A percentile compares a stretch with the other conserved stretches of the same genome.
Evolutionary conservation across 2,888 invertebrate genomes (phyloP).

Genomic region (Ceramica pisi): DNA sequence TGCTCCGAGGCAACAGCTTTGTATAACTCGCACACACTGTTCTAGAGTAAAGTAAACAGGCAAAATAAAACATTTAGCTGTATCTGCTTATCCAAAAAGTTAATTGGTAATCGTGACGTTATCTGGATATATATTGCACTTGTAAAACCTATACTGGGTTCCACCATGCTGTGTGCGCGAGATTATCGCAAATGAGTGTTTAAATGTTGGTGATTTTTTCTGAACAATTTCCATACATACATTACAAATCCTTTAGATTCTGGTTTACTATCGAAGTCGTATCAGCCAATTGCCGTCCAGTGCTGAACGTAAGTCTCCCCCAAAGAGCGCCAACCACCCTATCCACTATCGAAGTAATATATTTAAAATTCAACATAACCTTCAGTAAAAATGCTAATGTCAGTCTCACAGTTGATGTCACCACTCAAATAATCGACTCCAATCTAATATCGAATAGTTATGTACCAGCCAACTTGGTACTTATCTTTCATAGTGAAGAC

Average conservation of each 20-base stretch:
- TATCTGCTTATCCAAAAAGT: neutral
- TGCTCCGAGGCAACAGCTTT: neutral
- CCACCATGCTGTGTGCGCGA: constrained; percentile 1
- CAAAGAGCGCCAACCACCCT: too few species aligned
- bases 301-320: too few species aligned
- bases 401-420: neutral
- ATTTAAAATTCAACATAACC: neutral
- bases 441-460: neutral
- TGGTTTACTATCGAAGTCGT: neutral
- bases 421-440: constrained; percentile 48
- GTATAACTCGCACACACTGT: constrained; percentile 1
- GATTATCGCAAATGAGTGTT: constrained; percentile 22
- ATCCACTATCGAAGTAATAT: neutral
- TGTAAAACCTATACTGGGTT: neutral
- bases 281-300: too few species aligned
- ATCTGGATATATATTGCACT: neutral
- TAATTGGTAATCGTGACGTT: neutral
- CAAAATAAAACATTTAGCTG: neutral
- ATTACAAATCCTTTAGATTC: neutral
- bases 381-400: constrained; percentile 3
- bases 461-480: constrained; percentile 14
- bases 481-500: constrained; percentile 1
- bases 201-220: constrained; percentile 1
- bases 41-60: neutral
- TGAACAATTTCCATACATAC: neutral